A percentile compares a stretch with the other conserved stretches of the same genome.
Evolutionary conservation across 2,888 invertebrate genomes (phyloP).

Genomic region (Pseudoips prasinana): DNA sequence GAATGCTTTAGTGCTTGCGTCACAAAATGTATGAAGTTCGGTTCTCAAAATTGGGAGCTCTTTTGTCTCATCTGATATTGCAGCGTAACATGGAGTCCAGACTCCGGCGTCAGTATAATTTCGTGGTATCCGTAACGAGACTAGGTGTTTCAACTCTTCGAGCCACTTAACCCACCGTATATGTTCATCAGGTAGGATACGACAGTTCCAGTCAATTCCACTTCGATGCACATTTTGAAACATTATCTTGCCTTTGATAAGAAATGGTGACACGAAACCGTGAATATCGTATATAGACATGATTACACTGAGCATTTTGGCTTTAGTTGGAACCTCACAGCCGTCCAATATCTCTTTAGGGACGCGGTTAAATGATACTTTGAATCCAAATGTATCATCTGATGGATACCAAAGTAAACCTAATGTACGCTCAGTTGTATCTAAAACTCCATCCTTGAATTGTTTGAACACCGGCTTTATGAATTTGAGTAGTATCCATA

Average conservation of each 20-base stretch:
- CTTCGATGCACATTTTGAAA: constrained; percentile 16
- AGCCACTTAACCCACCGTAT: background rate
- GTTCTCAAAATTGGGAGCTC: no score
- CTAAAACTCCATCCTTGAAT: background rate
- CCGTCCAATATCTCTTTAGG: constrained; percentile 6
- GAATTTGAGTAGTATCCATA: no score
- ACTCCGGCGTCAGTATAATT: background rate
- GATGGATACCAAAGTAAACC: constrained; percentile 21
- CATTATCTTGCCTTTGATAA: constrained; percentile 23
- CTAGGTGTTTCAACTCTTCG: background rate
- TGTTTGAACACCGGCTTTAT: no score
- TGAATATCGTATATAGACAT: constrained; percentile 23
- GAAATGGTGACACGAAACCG: constrained; percentile 22
- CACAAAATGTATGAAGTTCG: no score
- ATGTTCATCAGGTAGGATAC: background rate
- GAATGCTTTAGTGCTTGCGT: no score
- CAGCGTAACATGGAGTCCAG: background rate
- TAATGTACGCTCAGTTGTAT: constrained; percentile 6
- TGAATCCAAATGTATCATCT: constrained; percentile 15
- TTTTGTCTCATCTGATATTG: no score
- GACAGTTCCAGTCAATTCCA: constrained; percentile 13
- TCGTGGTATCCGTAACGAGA: background rate
- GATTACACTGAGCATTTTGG: constrained; percentile 4
- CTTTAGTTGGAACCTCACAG: constrained; percentile 2
- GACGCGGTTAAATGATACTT: constrained; percentile 15